Evolutionary conservation across 2,797 vertebrate species (phyloP), one percentile per base, ranked within the genome.

Genomic region (Clarias pachynema): DNA sequence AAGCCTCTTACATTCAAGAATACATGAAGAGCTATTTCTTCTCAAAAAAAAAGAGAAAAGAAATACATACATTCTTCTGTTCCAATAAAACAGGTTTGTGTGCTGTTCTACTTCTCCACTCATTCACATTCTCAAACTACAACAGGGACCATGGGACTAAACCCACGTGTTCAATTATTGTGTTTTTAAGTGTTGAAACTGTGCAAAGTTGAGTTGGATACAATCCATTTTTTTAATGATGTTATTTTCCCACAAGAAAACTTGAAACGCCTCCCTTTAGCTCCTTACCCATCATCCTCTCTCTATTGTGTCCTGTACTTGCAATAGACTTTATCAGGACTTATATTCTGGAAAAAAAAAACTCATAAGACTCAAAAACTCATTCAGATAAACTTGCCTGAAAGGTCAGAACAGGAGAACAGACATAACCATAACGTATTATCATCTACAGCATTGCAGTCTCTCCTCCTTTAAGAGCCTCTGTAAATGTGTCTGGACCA

Each of bases 401-500:
- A 72, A 84, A 79, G 82, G 77, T 81, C 77, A 84, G n/a, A 78
- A 75, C 68, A 31, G 44, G 5, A 78, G 66, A 60, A 53, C 34
- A 72, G 37, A 49, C 65, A 44, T 59, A 60, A 77, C 49, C 15
- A 20, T 53, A 24, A 63, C 37, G n/a, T 49, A 63, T 74, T 9
- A 26, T 73, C n/a, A 31, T 81, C 56, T 66, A 16, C 37, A 53
- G 40, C 53, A 65, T 12, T 59, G 24, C 77, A 34, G 49, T 56
- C 77, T 87, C 34, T 81, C 26, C 18, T 66, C 10, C 31, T 82
- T 69, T 37, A 75, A 62, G n/a, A 66, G 70, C 77, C 34, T 78
- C 85, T 73, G 49, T 70, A 63, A 88, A 74, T 68, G 69, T 5
- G 63, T 78, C 62, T 88, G 84, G 79, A 84, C 73, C 82, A 79